These are phyloP conservation scores for Drosophila gunungcola DNA, from an alignment of 1,140 invertebrate species.

Conservation along the genomic window DNA sequence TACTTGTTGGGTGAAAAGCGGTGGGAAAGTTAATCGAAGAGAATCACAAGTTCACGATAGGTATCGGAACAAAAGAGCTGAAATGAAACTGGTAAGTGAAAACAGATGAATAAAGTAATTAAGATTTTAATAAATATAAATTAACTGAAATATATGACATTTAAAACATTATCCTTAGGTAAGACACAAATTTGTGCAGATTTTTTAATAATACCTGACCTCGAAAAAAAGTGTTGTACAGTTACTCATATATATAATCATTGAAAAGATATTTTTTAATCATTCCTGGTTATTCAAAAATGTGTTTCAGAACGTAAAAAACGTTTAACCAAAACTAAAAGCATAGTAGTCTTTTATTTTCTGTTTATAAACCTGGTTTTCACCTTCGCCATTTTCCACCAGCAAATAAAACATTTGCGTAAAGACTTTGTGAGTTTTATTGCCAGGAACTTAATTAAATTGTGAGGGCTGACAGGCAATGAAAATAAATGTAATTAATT, in stretches of 20 bases:
- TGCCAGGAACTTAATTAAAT: constrained; percentile 4
- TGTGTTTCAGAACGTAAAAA: too few species aligned
- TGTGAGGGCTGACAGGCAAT: not conserved
- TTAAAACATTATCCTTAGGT: too few species aligned
- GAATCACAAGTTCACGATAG: constrained; percentile 25
- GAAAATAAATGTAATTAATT: constrained; percentile 7
- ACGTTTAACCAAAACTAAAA: not conserved
- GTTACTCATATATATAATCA: too few species aligned
- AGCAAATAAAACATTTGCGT: too few species aligned
- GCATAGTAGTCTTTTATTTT: not conserved
- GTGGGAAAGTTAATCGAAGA: constrained; percentile 23
- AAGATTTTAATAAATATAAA: too few species aligned
- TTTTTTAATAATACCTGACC: too few species aligned
- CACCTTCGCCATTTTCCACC: not conserved
- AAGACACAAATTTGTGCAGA: too few species aligned
- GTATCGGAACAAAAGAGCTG: constrained; percentile 4
- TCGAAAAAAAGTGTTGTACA: too few species aligned
- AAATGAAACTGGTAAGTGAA: not conserved
- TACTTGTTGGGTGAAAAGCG: not conserved
- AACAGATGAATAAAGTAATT: too few species aligned
- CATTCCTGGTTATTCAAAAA: too few species aligned
- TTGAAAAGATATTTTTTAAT: too few species aligned
- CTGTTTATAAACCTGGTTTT: not conserved
- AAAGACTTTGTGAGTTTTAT: not conserved
- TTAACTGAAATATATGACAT: too few species aligned